Evolutionary conservation across 64 coral and sea anemone genomes (phyloP).

Genomic region (Stichodactyla helianthus): DNA sequence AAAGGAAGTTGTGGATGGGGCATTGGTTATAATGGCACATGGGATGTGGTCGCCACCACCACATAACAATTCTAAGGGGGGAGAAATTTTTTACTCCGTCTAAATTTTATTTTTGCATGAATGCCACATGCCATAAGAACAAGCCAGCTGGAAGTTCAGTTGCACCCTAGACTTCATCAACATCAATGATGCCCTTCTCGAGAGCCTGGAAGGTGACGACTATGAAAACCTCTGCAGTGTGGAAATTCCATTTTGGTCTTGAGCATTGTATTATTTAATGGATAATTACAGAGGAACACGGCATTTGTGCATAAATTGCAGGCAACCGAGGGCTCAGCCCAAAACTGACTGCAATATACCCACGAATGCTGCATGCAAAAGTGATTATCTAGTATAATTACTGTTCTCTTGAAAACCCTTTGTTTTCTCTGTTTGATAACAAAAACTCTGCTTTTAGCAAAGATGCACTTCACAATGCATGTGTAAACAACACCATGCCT

Average conservation of each 20-base stretch:
- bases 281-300: too few species aligned
- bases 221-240: conserved; percentile 31
- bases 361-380: too few species aligned
- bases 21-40: conserved; percentile 29
- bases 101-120: conserved; percentile 56
- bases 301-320: too few species aligned
- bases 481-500: too few species aligned
- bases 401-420: too few species aligned
- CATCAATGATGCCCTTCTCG: conserved; percentile 22
- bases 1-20: conserved; percentile 24
- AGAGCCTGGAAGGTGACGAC: conserved; percentile 20
- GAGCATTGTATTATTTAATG: background rate
- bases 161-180: conserved; percentile 24
- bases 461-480: too few species aligned
- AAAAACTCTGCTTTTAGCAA: too few species aligned
- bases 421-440: too few species aligned
- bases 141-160: conserved; percentile 27
- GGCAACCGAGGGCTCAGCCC: too few species aligned
- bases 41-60: conserved; percentile 43
- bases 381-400: too few species aligned
- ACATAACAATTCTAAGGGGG: conserved; percentile 40
- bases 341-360: too few species aligned
- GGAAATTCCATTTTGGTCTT: conserved; percentile 14
- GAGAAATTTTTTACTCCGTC: conserved; percentile 42
- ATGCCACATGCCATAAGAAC: conserved; percentile 26